Conservation (phyloP, 2,113 vertebrate species). For the Chamaetylas fuelleborni region DNA sequence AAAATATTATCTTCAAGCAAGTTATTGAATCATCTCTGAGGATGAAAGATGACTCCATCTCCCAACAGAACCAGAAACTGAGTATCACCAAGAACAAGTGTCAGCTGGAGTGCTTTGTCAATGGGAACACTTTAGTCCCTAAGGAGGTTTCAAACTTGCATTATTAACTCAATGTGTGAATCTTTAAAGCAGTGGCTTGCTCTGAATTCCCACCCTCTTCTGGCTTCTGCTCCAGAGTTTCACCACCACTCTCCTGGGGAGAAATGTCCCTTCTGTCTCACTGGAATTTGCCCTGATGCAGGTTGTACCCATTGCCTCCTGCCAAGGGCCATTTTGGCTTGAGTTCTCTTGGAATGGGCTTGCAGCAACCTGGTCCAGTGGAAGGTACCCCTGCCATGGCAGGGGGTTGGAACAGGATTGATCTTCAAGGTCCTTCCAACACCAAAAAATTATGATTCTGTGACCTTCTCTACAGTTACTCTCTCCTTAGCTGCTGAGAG, state of each 20-base stretch:
- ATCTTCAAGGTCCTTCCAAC: not conserved
- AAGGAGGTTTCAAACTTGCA: not conserved
- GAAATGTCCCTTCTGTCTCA: not conserved
- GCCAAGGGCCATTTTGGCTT: not conserved
- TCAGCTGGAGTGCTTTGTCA: not conserved
- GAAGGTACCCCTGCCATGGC: not conserved
- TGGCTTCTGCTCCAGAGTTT: not conserved
- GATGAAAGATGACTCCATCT: not conserved
- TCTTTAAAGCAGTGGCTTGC: not conserved
- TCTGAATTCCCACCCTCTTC: not conserved
- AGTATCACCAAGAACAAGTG: not conserved
- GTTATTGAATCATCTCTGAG: not conserved
- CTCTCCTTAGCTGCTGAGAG: not conserved
- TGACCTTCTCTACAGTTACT: not conserved
- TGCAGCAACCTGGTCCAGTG: not conserved
- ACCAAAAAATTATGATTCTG: not conserved
- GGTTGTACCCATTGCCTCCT: accelerated
- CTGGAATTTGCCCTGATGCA: not conserved
- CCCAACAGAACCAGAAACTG: not conserved
- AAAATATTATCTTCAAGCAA: not conserved
- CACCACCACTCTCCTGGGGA: not conserved
- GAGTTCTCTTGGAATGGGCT: not conserved
- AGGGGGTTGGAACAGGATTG: not conserved
- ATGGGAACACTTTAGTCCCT: not conserved
- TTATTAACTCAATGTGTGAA: not conserved